Evolutionary conservation across 92 coral and sea anemone genomes (phyloP), one percentile per base, ranked within the genome.

Genomic region (Umimayanthus kanabou): DNA sequence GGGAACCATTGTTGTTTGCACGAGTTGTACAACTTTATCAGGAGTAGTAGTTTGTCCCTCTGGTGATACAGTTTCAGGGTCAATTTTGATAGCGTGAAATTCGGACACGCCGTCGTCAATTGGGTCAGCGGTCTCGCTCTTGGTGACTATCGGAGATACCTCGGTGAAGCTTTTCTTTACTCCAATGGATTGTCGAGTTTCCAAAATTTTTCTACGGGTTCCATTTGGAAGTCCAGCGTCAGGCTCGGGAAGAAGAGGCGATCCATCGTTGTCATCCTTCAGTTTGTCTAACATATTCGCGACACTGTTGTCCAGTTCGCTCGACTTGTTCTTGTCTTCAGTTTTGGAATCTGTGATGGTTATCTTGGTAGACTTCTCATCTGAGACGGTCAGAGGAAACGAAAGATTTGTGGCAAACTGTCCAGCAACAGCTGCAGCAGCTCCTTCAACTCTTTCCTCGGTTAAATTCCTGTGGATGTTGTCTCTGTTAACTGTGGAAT

Each of bases 331-430:
- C 0, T 76, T 80, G 53, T 39, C 85, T 43, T 77, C 69, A 23
- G 43, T 86, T 16, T 86, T 89, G 71, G 92, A 69, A 73, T 80
- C 88, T 20, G 84, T 82, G 28, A 91, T 90, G 23, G 88, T 58
- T 66, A 82, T 53, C 64, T 88, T 80, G 33, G 89, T 75, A 26
- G 86, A 90, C 57, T 89, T 90, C 26, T 79, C 72, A 55, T 91
- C 94, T 28, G 98, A 91, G 77, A 94, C 89, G 39, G 95, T 93
- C 9, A 94, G 73, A 0, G 98, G 98, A 76, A 94, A 94, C 16
- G 98, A 91, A 20, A 94, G 94, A 47, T 95, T 93, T 26, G 93
- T 91, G 57, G 87, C 87, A 74, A 95, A 93, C 30, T 69, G 76
- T 29, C 43, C 85, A n/a, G 76, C 57, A 28, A 76, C 26, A 58